Evolutionary conservation across 2,888 invertebrate genomes (phyloP), one percentile per base, ranked within the genome.

Genomic region (Ophraella communa): DNA sequence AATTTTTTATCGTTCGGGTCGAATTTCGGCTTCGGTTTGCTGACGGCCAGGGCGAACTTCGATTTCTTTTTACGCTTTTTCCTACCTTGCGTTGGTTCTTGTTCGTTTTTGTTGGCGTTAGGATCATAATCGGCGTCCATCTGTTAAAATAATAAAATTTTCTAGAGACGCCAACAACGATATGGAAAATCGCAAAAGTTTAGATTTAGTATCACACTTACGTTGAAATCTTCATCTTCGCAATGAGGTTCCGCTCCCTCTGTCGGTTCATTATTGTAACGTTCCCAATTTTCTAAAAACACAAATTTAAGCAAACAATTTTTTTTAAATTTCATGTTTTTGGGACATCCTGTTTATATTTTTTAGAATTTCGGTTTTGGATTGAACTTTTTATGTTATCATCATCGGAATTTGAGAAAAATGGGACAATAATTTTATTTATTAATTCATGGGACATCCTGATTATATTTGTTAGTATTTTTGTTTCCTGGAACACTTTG

Each of bases 111-210:
- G 27, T 83, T 11, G 77, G 79, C 54, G 81, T 78, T 81, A 0
- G 90, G 87, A 77, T 93, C 88, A 80, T 91, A 95, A 73, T 95
- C 95, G 61, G 92, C 93, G 82, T 95, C 95, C 95, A 95, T 95
- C 91, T 92, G 66, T 51, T 72, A 71, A 39, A 60, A 76, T 52
- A 81, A 17, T 57, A 21, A 79, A 74, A 59, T 35, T 18, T 56
- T 30, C 24, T 27, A 52, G 55, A 63, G 39, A 17, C 52, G 14
- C 1, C 11, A n/a, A n/a, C n/a, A n/a, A n/a, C n/a, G n/a, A n/a
- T n/a, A n/a, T n/a, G n/a, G n/a, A n/a, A n/a, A n/a, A n/a, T n/a
- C n/a, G n/a, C n/a, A n/a, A n/a, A n/a, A n/a, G n/a, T n/a, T n/a
- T n/a, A n/a, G n/a, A n/a, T n/a, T n/a, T n/a, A n/a, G n/a, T n/a